phyloP scores from a whole-genome alignment of 1,140 invertebrate species.

The Anoplolepis gracilipes region DNA sequence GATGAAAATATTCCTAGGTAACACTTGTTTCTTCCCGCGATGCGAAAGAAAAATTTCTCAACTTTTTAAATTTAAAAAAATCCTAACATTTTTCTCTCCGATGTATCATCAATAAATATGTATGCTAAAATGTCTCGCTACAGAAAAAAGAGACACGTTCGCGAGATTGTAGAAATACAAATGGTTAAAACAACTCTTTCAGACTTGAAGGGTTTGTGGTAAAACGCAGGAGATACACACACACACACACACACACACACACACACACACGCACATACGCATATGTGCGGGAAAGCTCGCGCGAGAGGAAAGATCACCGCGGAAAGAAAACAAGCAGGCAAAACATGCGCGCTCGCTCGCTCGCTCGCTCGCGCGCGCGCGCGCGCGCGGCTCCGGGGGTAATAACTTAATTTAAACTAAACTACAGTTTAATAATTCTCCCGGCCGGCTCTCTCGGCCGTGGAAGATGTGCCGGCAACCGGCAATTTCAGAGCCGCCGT shows the following conservation, averaged over 20 bases:
- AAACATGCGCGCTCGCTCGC: conserved; percentile 79
- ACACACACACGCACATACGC: too few species aligned
- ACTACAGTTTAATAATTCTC: conserved; percentile 87
- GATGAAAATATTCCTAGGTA: neutral
- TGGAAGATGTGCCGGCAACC: conserved; percentile 85
- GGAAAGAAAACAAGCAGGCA: conserved; percentile 80
- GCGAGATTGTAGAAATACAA: neutral
- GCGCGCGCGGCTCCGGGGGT: conserved; percentile 80
- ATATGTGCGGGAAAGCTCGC: conserved; percentile 14
- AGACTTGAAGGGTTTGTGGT: neutral
- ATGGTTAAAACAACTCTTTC: too few species aligned
- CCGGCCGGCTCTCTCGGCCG: conserved; percentile 77
- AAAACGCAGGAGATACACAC: neutral
- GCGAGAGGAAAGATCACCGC: conserved; percentile 44
- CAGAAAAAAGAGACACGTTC: neutral
- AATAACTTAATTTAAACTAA: conserved; percentile 87
- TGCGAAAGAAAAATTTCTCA: neutral
- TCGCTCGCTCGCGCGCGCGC: neutral
- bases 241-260: neutral
- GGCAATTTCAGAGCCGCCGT: conserved; percentile 86
- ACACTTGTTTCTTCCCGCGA: neutral
- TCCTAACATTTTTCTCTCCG: neutral
- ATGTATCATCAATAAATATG: neutral
- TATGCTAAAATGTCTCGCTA: neutral
- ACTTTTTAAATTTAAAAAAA: too few species aligned